Base-by-base conservation (phyloP, 2,888 invertebrate species). In the Mythimna impura region DNA sequence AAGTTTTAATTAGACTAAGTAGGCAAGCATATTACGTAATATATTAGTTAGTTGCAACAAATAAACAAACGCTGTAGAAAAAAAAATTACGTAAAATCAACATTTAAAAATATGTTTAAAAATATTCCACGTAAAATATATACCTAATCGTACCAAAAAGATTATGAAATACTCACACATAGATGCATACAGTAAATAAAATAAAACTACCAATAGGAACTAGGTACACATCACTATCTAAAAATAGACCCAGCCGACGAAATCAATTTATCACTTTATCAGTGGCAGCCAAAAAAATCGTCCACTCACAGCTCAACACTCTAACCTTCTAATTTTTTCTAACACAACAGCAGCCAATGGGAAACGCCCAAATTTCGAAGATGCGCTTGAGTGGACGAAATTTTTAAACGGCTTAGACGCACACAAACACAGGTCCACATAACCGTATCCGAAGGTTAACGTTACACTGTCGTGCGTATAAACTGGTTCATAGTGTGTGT, bases 371-470 rank as follows among this genome's bases (percentile, higher is more conserved):
- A 90, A 89, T 86, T 87, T 81, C 25, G 87, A 87, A 87, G 91
- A 91, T 93, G 93, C 93, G 93, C 90, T 76, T 70, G 95, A 95
- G 94, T 94, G 94, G 94, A 88, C 88, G 88, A 94, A 91, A 90
- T 90, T 88, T 91, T 89, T 89, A 89, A 92, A 88, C 90, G 87
- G 83, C 88, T 94, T 94, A 94, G 93, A 93, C 89, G 88, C 93
- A 92, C 92, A 94, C 94, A 89, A 34, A 17, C 40, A 68, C 20
- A 76, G 2, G 2, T 22, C 17, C n/a, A 63, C 62, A 58, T 52
- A 4, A n/a, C 17, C 25, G 69, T 69, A 58, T 55, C 17, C 63
- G 62, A 69, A 71, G 61, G 58, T 66, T 58, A 70, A 9, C 10
- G 4, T 25, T 60, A 70, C 22, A 73, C 55, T 66, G 47, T 61